These are phyloP conservation scores for Bicyclus anynana DNA, from an alignment of 1,140 invertebrate species.

Conservation along the genomic window DNA sequence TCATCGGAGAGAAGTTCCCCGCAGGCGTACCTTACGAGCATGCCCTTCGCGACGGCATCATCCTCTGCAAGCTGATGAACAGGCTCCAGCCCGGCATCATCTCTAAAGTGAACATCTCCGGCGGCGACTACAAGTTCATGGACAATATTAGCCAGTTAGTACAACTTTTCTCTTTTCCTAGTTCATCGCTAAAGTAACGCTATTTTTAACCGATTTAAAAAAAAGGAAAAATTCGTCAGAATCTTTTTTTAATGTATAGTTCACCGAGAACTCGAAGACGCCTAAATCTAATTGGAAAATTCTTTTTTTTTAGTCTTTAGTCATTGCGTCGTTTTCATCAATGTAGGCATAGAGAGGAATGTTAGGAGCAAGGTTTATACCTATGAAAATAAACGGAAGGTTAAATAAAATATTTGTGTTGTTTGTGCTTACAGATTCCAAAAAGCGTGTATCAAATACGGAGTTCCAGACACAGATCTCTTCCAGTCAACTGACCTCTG, in stretches of 20 bases:
- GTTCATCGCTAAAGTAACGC: background rate
- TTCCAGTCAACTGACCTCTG: conserved; percentile 97
- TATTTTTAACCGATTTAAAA: background rate
- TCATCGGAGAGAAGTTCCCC: conserved; percentile 89
- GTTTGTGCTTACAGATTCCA: conserved; percentile 85
- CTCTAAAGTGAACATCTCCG: conserved; percentile 90
- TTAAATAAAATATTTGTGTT: too few species aligned
- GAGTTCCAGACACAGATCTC: conserved; percentile 92
- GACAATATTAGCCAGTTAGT: conserved; percentile 93
- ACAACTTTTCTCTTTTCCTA: background rate
- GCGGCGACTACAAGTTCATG: conserved; percentile 96
- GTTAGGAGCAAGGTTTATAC: too few species aligned
- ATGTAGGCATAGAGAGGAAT: too few species aligned
- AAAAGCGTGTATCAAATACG: conserved; percentile 90
- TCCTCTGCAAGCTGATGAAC: conserved; percentile 92
- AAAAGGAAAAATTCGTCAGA: too few species aligned
- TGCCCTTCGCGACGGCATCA: conserved; percentile 88
- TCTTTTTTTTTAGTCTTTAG: too few species aligned
- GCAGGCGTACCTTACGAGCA: conserved; percentile 83
- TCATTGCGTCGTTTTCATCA: too few species aligned
- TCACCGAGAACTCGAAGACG: too few species aligned
- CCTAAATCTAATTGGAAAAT: too few species aligned
- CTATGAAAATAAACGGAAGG: too few species aligned
- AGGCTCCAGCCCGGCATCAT: conserved; percentile 89
- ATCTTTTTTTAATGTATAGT: too few species aligned